Evolutionary conservation across 2,113 vertebrate genomes (phyloP).

Genomic region (Elachura formosa): DNA sequence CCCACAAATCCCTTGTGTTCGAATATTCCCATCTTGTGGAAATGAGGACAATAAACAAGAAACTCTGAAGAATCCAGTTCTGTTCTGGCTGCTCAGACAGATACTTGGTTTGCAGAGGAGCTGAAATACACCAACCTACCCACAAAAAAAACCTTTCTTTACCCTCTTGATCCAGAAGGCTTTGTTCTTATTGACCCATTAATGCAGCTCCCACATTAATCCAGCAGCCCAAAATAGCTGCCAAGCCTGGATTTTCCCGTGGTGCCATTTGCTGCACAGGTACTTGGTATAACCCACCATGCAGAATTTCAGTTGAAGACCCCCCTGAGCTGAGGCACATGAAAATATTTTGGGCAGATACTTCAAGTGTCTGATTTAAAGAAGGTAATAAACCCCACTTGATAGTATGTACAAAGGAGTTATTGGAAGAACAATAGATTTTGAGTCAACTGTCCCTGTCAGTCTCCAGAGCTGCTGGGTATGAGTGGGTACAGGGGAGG

Average conservation of each 20-base stretch:
- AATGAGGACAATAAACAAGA: neutral
- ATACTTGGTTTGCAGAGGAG: neutral
- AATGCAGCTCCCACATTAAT: conserved; percentile 52
- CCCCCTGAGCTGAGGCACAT: rapidly evolving
- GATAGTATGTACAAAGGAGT: neutral
- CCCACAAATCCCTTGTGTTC: neutral
- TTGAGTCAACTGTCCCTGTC: neutral
- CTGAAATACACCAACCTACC: neutral
- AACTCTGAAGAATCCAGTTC: neutral
- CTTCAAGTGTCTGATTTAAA: neutral
- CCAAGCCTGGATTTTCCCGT: conserved; percentile 6
- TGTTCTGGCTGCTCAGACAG: neutral
- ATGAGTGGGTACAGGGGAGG: neutral
- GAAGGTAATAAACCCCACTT: neutral
- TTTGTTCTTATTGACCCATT: neutral
- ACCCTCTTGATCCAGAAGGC: neutral
- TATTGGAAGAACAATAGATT: neutral
- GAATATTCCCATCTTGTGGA: neutral
- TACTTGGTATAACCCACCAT: neutral
- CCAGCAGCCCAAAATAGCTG: conserved; percentile 43
- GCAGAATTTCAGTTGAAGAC: neutral
- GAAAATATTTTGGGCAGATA: neutral
- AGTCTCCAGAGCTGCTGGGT: neutral
- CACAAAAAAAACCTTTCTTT: neutral
- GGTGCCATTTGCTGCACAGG: neutral